phyloP scores from a whole-genome alignment of 2,888 invertebrate genomes.

The Leptura quadrifasciata region DNA sequence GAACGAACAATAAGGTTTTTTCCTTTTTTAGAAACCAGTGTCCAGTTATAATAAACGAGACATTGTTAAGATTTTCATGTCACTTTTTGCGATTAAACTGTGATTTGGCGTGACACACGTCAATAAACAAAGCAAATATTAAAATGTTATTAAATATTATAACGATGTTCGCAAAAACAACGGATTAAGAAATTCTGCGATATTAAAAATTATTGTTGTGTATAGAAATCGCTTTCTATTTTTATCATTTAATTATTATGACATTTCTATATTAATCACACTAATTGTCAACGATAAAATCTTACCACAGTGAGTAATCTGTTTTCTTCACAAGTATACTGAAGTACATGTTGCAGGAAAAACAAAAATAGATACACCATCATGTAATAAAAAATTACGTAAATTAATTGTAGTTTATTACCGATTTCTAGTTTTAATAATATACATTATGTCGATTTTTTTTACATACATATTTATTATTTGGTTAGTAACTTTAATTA shows the following conservation, averaged over 20 bases:
- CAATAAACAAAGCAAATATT: conserved; percentile 7
- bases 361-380: background rate
- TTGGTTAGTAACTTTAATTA: background rate
- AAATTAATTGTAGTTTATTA: background rate
- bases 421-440: background rate
- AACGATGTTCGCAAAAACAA: background rate
- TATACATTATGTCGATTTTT: background rate
- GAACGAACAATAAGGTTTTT: background rate
- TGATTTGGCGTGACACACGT: conserved; percentile 9
- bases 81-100: background rate
- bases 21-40: background rate
- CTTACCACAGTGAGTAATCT: background rate
- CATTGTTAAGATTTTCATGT: background rate
- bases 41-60: background rate
- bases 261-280: conserved; percentile 15
- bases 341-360: background rate
- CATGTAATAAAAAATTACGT: background rate
- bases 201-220: background rate
- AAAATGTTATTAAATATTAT: conserved; percentile 12
- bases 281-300: background rate
- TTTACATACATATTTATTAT: background rate
- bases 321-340: background rate
- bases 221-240: conserved; percentile 20
- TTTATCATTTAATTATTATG: conserved; percentile 8
- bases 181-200: background rate